Percentiles rank a stretch among this genome's conserved stretches.
Evolutionary conservation across 2,888 invertebrate genomes (phyloP).

Genomic region (Tolmerus cingulatus): DNA sequence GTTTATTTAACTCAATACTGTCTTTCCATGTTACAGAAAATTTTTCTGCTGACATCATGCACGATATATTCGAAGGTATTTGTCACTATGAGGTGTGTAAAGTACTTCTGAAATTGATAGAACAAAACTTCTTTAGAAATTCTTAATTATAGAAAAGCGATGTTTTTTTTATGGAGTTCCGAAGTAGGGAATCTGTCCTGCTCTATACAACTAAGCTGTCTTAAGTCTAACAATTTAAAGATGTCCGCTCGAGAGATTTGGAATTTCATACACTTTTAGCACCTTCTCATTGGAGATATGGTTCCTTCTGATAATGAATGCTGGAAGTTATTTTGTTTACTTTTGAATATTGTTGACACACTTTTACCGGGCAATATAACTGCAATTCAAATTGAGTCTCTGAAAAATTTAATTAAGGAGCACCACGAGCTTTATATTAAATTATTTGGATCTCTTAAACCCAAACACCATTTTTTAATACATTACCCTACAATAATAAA

Average conservation of each 20-base stretch:
- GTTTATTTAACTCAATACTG: neutral
- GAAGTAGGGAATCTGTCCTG: constrained; percentile 29
- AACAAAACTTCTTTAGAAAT: neutral
- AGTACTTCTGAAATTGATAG: neutral
- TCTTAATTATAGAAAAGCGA: constrained; percentile 9
- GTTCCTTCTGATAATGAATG: constrained; percentile 25
- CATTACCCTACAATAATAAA: too few species aligned
- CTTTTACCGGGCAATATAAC: too few species aligned
- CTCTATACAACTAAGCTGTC: neutral
- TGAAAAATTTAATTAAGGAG: too few species aligned
- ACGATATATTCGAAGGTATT: constrained; percentile 18
- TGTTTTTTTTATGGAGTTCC: constrained; percentile 15
- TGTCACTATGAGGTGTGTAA: neutral
- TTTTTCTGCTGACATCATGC: neutral
- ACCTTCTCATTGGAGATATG: constrained; percentile 35
- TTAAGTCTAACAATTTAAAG: constrained; percentile 32
- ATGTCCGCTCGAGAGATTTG: constrained; percentile 39
- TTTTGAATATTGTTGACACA: neutral
- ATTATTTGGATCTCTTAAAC: too few species aligned
- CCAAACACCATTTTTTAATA: too few species aligned
- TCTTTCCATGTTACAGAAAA: constrained; percentile 4
- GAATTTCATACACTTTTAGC: constrained; percentile 30
- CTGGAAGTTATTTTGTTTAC: constrained; percentile 2
- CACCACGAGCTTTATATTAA: too few species aligned
- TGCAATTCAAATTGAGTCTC: too few species aligned